Evolutionary conservation across 2,888 invertebrate species (phyloP).

Genomic region (Teleiodes luculella): DNA sequence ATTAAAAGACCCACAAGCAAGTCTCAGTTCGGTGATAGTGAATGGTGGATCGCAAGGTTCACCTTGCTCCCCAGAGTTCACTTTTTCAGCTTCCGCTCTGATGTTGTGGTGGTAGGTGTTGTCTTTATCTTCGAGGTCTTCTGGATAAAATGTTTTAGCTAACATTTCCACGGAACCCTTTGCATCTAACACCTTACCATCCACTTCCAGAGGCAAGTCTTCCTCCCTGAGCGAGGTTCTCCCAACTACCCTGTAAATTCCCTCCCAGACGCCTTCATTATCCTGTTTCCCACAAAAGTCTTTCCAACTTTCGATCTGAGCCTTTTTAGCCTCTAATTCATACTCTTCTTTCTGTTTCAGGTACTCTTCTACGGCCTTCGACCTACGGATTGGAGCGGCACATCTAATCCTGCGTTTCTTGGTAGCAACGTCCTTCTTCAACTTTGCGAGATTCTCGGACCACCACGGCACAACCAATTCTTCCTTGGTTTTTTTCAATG

Average conservation of each 20-base stretch:
- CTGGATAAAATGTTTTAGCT: not conserved
- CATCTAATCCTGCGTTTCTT: not conserved
- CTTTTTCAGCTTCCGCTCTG: no score
- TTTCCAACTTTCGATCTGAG: not conserved
- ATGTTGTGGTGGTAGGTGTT: no score
- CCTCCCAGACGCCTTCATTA: not conserved
- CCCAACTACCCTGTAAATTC: not conserved
- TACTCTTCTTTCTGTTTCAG: slow-evolving; percentile 3
- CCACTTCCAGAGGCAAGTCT: no score
- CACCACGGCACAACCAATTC: not conserved
- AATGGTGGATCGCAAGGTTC: slow-evolving; percentile 28
- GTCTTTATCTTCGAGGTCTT: not conserved
- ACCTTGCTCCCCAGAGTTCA: no score
- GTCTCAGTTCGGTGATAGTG: slow-evolving; percentile 1
- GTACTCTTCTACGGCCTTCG: not conserved
- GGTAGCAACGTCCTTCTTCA: not conserved
- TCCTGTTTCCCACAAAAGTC: not conserved
- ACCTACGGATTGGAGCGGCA: not conserved
- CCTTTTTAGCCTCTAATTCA: not conserved
- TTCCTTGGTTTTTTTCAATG: not conserved
- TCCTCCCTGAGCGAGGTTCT: not conserved
- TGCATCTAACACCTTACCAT: not conserved
- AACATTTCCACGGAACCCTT: not conserved
- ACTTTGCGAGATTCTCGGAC: slow-evolving; percentile 1
- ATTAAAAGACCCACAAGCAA: not conserved